phyloP scores from a whole-genome alignment of 2,113 vertebrate species.

The Isichthys henryi region DNA sequence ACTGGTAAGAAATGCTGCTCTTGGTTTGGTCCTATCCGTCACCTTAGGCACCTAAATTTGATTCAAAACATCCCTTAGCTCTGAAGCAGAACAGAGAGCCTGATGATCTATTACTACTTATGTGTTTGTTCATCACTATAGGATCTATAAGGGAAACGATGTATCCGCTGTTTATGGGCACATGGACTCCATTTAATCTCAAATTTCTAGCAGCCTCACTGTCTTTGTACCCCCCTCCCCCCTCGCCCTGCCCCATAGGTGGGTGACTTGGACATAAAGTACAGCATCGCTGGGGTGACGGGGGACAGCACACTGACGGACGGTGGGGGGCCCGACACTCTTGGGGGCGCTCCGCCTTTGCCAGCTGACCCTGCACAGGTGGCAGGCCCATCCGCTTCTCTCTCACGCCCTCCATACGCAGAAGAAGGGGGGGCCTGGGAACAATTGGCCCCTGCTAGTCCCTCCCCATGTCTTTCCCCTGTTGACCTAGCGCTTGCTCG shows the following conservation, averaged over 20 bases:
- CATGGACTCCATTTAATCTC: neutral
- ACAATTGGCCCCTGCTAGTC: slow-evolving; percentile 25
- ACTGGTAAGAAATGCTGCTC: neutral
- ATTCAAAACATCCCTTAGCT: neutral
- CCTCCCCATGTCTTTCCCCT: slow-evolving; percentile 20
- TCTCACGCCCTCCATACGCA: slow-evolving; percentile 33
- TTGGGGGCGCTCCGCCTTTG: slow-evolving; percentile 23
- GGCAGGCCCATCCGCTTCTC: neutral
- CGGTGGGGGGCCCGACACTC: slow-evolving; percentile 26
- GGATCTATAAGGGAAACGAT: neutral
- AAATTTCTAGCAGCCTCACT: neutral
- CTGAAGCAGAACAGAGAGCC: neutral
- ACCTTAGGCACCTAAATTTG: neutral
- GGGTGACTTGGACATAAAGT: slow-evolving; percentile 49
- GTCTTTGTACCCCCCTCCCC: neutral
- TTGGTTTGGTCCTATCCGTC: neutral
- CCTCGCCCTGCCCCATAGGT: slow-evolving; percentile 41
- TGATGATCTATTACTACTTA: neutral
- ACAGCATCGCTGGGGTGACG: slow-evolving; percentile 46
- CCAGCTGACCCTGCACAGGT: slow-evolving; percentile 12
- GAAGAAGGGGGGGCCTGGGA: slow-evolving; percentile 32
- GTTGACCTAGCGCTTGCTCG: slow-evolving; percentile 36
- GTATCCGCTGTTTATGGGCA: neutral
- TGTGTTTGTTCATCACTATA: neutral
- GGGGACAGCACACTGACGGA: slow-evolving; percentile 50